phyloP scores from a whole-genome alignment of 2,888 invertebrate genomes.

The Macaria liturata region DNA sequence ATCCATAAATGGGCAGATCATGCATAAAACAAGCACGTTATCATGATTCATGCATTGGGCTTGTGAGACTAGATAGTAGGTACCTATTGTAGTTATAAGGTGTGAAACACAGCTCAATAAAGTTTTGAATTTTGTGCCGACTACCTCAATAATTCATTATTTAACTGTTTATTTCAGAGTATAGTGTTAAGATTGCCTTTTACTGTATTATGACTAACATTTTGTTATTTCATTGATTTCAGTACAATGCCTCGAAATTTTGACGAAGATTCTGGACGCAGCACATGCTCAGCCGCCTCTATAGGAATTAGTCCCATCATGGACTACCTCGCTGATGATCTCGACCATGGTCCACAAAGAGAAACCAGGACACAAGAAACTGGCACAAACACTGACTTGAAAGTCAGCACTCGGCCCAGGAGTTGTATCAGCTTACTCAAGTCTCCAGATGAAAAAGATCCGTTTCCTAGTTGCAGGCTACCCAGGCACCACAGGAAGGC shows the following conservation, averaged over 20 bases:
- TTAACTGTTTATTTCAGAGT: not conserved
- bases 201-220: not conserved
- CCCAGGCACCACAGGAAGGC: slow-evolving; percentile 59
- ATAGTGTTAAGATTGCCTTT: too few species aligned
- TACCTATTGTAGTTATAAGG: too few species aligned
- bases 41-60: not conserved
- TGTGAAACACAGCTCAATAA: too few species aligned
- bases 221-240: slow-evolving; percentile 16
- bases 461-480: slow-evolving; percentile 70
- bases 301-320: slow-evolving; percentile 63
- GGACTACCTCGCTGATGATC: slow-evolving; percentile 51
- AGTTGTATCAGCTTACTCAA: slow-evolving; percentile 62
- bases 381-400: slow-evolving; percentile 78
- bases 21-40: slow-evolving; percentile 14
- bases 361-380: slow-evolving; percentile 62
- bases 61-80: not conserved
- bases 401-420: slow-evolving; percentile 70
- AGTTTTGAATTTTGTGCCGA: not conserved
- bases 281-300: slow-evolving; percentile 76
- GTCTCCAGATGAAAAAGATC: slow-evolving; percentile 78
- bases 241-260: slow-evolving; percentile 63
- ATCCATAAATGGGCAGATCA: slow-evolving; percentile 39
- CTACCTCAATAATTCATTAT: not conserved
- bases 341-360: slow-evolving; percentile 40
- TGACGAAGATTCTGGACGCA: slow-evolving; percentile 78